phyloP scores from a whole-genome alignment of 2,888 invertebrate genomes.

The Cepaea hortensis region DNA sequence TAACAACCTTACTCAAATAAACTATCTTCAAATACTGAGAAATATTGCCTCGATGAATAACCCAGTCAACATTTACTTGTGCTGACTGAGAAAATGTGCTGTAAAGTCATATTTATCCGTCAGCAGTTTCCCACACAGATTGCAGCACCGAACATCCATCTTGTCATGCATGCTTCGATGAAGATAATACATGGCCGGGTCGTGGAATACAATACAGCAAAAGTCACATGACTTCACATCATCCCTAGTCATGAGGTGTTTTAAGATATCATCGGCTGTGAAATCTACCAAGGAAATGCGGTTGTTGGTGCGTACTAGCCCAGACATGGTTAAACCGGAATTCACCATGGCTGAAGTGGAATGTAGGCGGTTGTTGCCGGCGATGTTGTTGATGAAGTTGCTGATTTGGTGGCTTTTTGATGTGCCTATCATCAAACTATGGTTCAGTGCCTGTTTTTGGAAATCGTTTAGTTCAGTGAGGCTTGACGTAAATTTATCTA shows the following conservation, averaged over 20 bases:
- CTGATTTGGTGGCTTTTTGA: conserved; percentile 9
- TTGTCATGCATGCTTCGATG: conserved; percentile 66
- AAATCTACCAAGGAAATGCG: conserved; percentile 62
- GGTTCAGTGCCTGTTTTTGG: conserved; percentile 23
- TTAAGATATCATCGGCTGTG: conserved; percentile 59
- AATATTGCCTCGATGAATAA: no score
- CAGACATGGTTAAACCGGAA: conserved; percentile 46
- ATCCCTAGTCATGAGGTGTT: conserved; percentile 62
- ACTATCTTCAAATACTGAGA: no score
- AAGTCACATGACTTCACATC: conserved; percentile 63
- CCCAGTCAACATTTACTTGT: conserved; percentile 48
- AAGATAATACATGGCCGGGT: conserved; percentile 64
- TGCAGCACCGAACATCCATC: conserved; percentile 63
- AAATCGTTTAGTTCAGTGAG: conserved; percentile 36
- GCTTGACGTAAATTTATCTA: conserved; percentile 33
- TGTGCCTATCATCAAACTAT: conserved; percentile 27
- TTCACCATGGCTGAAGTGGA: conserved; percentile 23
- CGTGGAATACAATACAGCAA: conserved; percentile 62
- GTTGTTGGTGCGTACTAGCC: conserved; percentile 56
- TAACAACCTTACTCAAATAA: no score
- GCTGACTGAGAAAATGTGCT: conserved; percentile 62
- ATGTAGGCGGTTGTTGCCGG: neutral
- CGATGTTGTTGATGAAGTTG: neutral
- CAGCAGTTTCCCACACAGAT: conserved; percentile 60
- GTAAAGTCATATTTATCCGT: conserved; percentile 63